These are phyloP conservation scores for Byasa hedistus DNA, from an alignment of 2,888 invertebrate species.

Conservation along the genomic window DNA sequence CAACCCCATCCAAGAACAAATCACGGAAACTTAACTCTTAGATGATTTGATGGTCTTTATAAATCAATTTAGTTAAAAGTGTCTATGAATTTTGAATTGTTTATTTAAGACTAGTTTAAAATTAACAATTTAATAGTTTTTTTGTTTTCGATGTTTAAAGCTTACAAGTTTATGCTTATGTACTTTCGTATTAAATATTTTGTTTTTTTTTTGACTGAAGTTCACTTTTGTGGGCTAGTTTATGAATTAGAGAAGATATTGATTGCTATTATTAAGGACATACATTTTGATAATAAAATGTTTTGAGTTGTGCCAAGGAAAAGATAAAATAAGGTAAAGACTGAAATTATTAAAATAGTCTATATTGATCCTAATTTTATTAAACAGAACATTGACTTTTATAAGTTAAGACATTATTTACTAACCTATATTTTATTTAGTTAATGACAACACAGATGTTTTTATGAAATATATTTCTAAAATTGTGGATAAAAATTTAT, in stretches of 20 bases:
- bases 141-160: neutral
- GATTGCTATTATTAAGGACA: slow-evolving; percentile 1
- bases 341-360: slow-evolving; percentile 31
- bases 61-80: slow-evolving; percentile 37
- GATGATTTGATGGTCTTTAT: slow-evolving; percentile 28
- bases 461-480: neutral
- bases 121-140: slow-evolving; percentile 4
- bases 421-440: neutral
- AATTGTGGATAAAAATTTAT: too few relatives aligned
- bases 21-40: slow-evolving; percentile 56
- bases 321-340: slow-evolving; percentile 31
- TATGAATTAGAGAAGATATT: slow-evolving; percentile 41
- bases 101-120: slow-evolving; percentile 13
- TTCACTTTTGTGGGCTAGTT: slow-evolving; percentile 62
- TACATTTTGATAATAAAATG: too few relatives aligned
- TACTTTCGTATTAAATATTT: neutral
- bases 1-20: slow-evolving; percentile 74
- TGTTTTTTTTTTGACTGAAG: slow-evolving; percentile 44
- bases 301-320: neutral
- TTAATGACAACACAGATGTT: neutral
- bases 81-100: slow-evolving; percentile 55
- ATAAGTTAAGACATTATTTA: neutral
- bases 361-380: neutral
- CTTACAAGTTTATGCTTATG: neutral
- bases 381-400: neutral